Conservation (phyloP, 2,888 invertebrate genomes). For the Mystacides longicornis region DNA sequence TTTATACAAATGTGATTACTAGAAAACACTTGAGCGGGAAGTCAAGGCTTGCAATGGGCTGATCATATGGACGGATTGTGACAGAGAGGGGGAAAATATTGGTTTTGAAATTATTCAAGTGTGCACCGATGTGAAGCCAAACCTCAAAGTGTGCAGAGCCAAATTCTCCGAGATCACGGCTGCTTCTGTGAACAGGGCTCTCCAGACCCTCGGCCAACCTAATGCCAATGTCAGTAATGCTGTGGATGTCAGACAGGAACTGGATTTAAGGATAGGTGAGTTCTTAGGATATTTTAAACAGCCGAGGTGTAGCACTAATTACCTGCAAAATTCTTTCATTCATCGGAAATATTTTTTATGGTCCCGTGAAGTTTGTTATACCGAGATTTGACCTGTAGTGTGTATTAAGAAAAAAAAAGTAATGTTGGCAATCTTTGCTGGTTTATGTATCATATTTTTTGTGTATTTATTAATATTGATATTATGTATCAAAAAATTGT, state of each 20-base stretch:
- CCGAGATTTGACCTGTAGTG: no score
- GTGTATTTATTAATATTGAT: no score
- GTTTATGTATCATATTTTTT: no score
- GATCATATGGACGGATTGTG: slow-evolving; percentile 99
- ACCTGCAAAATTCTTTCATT: no score
- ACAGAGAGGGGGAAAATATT: slow-evolving; percentile 98
- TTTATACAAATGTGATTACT: no score
- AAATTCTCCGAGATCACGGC: slow-evolving; percentile 96
- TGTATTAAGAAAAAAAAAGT: no score
- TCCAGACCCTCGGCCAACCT: slow-evolving; percentile 70
- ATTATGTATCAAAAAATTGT: no score
- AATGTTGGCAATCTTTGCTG: no score
- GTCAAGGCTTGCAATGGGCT: slow-evolving; percentile 60
- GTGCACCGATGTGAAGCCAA: slow-evolving; percentile 71
- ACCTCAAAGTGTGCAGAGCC: slow-evolving; percentile 67
- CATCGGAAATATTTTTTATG: no score
- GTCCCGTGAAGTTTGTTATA: no score
- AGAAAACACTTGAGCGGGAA: slow-evolving; percentile 66
- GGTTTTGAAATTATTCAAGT: slow-evolving; percentile 94
- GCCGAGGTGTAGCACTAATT: no score
- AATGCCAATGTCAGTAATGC: slow-evolving; percentile 80
- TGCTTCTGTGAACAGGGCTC: slow-evolving; percentile 70
- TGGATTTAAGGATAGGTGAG: slow-evolving; percentile 86
- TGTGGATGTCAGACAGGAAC: slow-evolving; percentile 85
- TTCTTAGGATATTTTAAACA: neutral